A percentile compares a stretch with the other conserved stretches of the same genome.
These are phyloP conservation scores for Noctua janthina DNA, from an alignment of 2,888 invertebrate species.

Conservation along the genomic window DNA sequence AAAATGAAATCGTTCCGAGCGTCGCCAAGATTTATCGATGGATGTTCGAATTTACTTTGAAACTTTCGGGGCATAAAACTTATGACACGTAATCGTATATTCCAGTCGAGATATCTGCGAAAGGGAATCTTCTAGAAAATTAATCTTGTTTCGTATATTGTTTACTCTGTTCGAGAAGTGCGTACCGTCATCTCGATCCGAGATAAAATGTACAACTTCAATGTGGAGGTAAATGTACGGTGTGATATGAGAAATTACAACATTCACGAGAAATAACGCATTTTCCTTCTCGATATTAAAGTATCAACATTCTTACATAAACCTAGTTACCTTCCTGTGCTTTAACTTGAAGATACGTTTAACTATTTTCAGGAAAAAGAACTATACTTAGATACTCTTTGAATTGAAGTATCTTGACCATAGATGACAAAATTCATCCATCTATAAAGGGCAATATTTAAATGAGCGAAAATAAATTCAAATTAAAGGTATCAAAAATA, in stretches of 20 bases:
- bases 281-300: slow-evolving; percentile 1
- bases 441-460: too few species aligned
- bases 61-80: slow-evolving; percentile 90
- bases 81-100: slow-evolving; percentile 90
- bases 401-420: too few species aligned
- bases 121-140: slow-evolving; percentile 77
- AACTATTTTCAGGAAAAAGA: background rate
- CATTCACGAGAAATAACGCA: slow-evolving; percentile 33
- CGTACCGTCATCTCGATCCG: slow-evolving; percentile 64
- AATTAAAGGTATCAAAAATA: too few species aligned
- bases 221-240: slow-evolving; percentile 44
- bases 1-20: slow-evolving; percentile 90
- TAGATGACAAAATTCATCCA: background rate
- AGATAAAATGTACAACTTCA: slow-evolving; percentile 55
- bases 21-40: slow-evolving; percentile 90
- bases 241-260: slow-evolving; percentile 35
- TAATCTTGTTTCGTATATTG: slow-evolving; percentile 78
- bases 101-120: slow-evolving; percentile 82
- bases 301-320: background rate
- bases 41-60: slow-evolving; percentile 90
- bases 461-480: too few species aligned
- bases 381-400: background rate
- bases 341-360: background rate
- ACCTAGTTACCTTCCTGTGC: too few species aligned
- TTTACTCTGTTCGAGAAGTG: slow-evolving; percentile 71